A percentile compares a stretch with the other conserved stretches of the same genome.
phyloP scores from a whole-genome alignment of 2,797 vertebrate species.

The Fistularia tabacaria region DNA sequence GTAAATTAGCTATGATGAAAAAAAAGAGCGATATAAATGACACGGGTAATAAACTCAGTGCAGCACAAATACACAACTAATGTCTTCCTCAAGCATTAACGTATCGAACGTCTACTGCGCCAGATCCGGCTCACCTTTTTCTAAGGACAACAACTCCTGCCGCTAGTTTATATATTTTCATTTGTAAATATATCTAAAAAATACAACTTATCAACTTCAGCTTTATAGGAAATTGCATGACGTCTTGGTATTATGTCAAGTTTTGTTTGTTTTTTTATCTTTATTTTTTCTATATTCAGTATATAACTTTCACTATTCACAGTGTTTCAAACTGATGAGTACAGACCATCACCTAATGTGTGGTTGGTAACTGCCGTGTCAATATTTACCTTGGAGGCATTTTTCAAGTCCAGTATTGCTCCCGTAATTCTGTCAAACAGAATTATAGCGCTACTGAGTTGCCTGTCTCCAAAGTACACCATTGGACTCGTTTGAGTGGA shows the following conservation, averaged over 20 bases:
- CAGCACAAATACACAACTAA: slow-evolving; percentile 68
- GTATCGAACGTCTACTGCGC: slow-evolving; percentile 62
- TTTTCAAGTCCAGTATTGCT: slow-evolving; percentile 48
- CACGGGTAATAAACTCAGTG: slow-evolving; percentile 56
- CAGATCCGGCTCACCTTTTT: slow-evolving; percentile 58
- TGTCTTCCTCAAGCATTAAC: slow-evolving; percentile 58
- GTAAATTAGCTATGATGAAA: slow-evolving; percentile 35
- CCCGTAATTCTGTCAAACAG: slow-evolving; percentile 39
- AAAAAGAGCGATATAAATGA: slow-evolving; percentile 49
- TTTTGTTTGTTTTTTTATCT: background rate
- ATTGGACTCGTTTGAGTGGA: slow-evolving; percentile 15
- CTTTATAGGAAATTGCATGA: slow-evolving; percentile 56
- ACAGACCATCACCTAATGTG: slow-evolving; percentile 48
- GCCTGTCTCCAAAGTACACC: slow-evolving; percentile 13
- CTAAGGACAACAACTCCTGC: slow-evolving; percentile 59
- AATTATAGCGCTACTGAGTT: slow-evolving; percentile 3
- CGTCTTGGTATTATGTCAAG: slow-evolving; percentile 40
- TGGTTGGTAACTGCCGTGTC: slow-evolving; percentile 51
- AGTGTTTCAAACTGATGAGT: slow-evolving; percentile 72
- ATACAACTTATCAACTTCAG: slow-evolving; percentile 47
- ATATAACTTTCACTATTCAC: slow-evolving; percentile 67
- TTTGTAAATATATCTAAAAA: slow-evolving; percentile 60
- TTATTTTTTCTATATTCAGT: slow-evolving; percentile 18
- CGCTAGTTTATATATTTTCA: slow-evolving; percentile 51
- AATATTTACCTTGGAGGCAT: slow-evolving; percentile 25